Percentiles rank a stretch among this genome's conserved stretches.
Evolutionary conservation across 2,113 vertebrate species (phyloP).

Genomic region (Podilymbus podiceps): DNA sequence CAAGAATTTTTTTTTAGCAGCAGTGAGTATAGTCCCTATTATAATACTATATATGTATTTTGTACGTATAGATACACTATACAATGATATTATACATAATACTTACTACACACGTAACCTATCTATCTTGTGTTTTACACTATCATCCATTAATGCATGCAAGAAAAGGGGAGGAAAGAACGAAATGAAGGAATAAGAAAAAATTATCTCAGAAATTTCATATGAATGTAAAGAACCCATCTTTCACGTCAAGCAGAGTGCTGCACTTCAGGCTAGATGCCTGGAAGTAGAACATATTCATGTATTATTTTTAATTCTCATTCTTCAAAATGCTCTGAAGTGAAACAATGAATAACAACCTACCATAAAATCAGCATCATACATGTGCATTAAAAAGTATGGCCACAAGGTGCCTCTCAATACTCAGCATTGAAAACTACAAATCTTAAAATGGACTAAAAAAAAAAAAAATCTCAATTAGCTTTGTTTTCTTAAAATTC

Average conservation of each 20-base stretch:
- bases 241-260: not conserved
- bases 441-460: not conserved
- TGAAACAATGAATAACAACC: not conserved
- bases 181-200: not conserved
- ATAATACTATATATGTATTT: not conserved
- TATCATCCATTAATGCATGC: not conserved
- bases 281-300: not conserved
- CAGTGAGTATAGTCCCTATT: not conserved
- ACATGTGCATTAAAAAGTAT: not conserved
- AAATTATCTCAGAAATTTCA: not conserved
- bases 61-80: not conserved
- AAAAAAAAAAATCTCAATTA: not conserved
- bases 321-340: not conserved
- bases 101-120: not conserved
- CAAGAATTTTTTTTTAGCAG: not conserved
- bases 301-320: not conserved
- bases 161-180: not conserved
- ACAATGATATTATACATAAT: not conserved
- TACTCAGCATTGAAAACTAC: not conserved
- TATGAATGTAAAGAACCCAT: not conserved
- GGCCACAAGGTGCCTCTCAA: slow-evolving; percentile 72
- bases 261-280: not conserved
- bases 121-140: not conserved
- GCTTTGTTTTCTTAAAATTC: not conserved
- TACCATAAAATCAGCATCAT: not conserved